Evolutionary conservation across 1,140 invertebrate species (phyloP).

Genomic region (Papilio dardanus): DNA sequence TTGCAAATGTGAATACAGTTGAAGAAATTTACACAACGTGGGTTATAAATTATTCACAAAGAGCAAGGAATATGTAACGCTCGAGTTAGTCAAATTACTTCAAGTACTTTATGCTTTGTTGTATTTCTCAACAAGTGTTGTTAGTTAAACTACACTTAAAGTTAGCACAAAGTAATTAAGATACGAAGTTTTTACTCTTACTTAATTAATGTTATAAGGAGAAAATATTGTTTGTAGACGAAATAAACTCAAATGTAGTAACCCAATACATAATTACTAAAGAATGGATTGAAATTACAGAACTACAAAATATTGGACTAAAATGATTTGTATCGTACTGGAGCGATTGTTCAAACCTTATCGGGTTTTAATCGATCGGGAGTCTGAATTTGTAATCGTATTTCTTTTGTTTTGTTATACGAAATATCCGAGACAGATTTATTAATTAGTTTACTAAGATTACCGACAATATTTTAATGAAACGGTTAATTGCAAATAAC

Average conservation of each 20-base stretch:
- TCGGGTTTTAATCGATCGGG: not conserved
- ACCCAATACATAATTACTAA: not conserved
- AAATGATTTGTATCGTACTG: not conserved
- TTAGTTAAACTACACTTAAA: constrained; percentile 19
- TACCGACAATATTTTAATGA: too few species aligned
- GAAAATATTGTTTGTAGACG: not conserved
- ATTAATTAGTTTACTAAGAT: too few species aligned
- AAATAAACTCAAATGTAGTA: not conserved
- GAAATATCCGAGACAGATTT: too few species aligned
- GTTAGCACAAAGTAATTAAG: not conserved
- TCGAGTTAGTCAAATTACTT: constrained; percentile 14
- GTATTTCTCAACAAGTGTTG: not conserved
- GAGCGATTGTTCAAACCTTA: not conserved
- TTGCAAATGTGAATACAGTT: not conserved
- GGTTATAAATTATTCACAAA: constrained; percentile 16
- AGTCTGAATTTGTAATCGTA: not conserved
- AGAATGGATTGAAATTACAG: not conserved
- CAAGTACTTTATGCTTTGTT: constrained; percentile 5
- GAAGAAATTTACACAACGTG: not conserved
- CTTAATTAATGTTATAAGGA: not conserved
- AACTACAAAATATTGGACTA: not conserved
- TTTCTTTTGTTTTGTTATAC: too few species aligned
- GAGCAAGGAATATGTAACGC: not conserved
- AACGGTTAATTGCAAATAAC: too few species aligned
- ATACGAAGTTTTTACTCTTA: not conserved